Percentiles rank a stretch among this genome's conserved stretches.
phyloP scores from a whole-genome alignment of 2,113 vertebrate species.

The Mormyrus lacerda region DNA sequence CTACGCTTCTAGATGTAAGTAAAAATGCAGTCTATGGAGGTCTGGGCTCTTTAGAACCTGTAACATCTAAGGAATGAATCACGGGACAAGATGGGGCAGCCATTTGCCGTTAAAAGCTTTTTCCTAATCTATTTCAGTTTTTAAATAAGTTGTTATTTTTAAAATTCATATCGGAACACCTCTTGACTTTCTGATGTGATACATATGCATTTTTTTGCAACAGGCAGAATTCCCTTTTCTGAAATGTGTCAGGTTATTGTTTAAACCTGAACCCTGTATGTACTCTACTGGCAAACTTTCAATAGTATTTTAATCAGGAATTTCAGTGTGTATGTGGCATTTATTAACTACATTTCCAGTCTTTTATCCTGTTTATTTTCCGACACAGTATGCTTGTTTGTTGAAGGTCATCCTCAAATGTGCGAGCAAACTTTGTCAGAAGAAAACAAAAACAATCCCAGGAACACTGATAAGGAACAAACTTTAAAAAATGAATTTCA shows the following conservation, averaged over 20 bases:
- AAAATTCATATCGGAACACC: not conserved
- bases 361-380: not conserved
- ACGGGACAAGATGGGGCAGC: not conserved
- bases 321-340: not conserved
- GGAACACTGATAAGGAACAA: not conserved
- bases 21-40: not conserved
- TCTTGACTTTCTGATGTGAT: not conserved
- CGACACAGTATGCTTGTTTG: not conserved
- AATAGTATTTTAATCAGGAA: not conserved
- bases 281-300: not conserved
- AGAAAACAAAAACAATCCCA: not conserved
- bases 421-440: not conserved
- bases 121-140: not conserved
- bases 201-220: not conserved
- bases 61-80: not conserved
- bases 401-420: not conserved
- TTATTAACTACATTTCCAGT: not conserved
- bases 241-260: not conserved
- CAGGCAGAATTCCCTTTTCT: not conserved
- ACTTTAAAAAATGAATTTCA: constrained; percentile 16
- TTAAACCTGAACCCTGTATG: not conserved
- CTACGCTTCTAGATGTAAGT: not conserved
- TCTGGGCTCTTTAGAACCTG: not conserved
- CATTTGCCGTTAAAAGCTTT: not conserved
- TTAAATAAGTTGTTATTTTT: not conserved